Conservation (phyloP, 2,113 vertebrate species). For the Centropus bengalensis region DNA sequence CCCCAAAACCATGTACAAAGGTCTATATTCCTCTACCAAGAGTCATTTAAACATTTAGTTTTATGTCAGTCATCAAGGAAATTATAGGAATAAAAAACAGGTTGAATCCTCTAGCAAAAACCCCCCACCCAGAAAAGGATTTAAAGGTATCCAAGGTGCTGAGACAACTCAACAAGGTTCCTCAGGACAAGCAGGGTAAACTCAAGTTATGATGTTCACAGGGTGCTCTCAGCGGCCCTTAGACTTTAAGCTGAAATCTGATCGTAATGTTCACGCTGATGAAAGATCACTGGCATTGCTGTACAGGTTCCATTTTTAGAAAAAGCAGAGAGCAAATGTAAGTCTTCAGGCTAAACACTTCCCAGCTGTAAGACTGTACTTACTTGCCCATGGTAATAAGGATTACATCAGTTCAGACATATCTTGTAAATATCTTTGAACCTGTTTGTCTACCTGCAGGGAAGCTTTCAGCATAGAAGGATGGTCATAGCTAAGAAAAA, state of each 20-base stretch:
- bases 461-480: not conserved
- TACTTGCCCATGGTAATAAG: not conserved
- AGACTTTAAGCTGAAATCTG: not conserved
- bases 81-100: not conserved
- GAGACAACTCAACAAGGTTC: not conserved
- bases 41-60: not conserved
- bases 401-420: not conserved
- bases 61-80: not conserved
- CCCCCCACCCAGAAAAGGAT: not conserved
- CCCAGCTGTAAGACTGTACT: not conserved
- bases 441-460: not conserved
- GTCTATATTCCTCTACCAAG: not conserved
- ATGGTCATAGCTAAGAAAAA: conserved; percentile 21
- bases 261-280: not conserved
- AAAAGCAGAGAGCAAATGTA: not conserved
- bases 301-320: not conserved
- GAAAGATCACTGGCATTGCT: not conserved
- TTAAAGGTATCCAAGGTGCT: not conserved
- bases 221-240: not conserved
- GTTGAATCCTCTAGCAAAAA: not conserved
- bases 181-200: not conserved
- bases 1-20: not conserved
- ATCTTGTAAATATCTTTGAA: conserved; percentile 38
- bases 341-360: not conserved
- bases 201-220: not conserved